Conservation (phyloP, 2,797 vertebrate genomes). For the Leptoclinus maculatus region DNA sequence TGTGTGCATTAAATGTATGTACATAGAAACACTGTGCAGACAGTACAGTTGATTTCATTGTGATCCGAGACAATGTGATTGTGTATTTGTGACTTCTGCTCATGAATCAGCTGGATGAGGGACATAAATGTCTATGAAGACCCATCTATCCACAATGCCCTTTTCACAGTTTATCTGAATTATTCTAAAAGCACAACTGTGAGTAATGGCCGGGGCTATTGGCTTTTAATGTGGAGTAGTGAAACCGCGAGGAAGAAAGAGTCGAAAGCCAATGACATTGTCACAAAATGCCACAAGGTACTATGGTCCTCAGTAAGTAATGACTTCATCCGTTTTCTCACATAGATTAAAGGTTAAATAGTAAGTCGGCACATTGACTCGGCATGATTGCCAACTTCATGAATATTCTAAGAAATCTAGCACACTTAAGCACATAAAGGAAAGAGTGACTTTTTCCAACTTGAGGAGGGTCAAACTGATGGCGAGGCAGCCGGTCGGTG, state of each 20-base stretch:
- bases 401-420: constrained; percentile 60
- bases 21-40: constrained; percentile 19
- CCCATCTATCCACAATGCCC: constrained; percentile 8
- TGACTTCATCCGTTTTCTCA: constrained; percentile 49
- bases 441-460: constrained; percentile 31
- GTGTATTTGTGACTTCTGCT: not conserved
- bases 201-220: constrained; percentile 39
- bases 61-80: not conserved
- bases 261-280: constrained; percentile 51
- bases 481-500: not conserved
- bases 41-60: not conserved
- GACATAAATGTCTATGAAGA: constrained; percentile 4
- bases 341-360: constrained; percentile 72
- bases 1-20: constrained; percentile 40
- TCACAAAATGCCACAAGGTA: constrained; percentile 63
- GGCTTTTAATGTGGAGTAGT: constrained; percentile 60
- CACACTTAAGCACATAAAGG: constrained; percentile 34
- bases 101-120: not conserved
- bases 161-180: constrained; percentile 49
- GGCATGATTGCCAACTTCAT: constrained; percentile 44
- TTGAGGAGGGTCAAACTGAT: constrained; percentile 30
- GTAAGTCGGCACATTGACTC: constrained; percentile 52
- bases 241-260: constrained; percentile 47
- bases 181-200: constrained; percentile 48
- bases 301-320: constrained; percentile 43